These are phyloP conservation scores for Paratrypauchen microcephalus DNA, from an alignment of 2,797 vertebrate genomes.

Conservation along the genomic window DNA sequence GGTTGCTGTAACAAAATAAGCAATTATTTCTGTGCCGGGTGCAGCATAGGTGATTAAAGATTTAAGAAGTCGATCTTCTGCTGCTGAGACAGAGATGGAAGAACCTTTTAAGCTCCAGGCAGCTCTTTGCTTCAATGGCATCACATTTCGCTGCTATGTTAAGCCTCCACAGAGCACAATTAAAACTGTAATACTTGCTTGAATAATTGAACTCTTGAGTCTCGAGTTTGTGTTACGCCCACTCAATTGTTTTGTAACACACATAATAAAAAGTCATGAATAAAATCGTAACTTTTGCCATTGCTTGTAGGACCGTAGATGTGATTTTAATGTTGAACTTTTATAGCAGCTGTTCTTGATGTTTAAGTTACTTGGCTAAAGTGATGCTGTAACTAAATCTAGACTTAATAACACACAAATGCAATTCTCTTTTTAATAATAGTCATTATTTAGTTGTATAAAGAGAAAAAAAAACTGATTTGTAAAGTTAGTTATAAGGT, in stretches of 20 bases:
- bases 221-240: conserved; percentile 15
- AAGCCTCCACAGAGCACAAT: conserved; percentile 23
- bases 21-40: conserved; percentile 69
- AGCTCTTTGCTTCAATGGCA: conserved; percentile 19
- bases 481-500: no score
- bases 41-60: conserved; percentile 76
- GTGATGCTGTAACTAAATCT: background rate
- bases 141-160: conserved; percentile 25
- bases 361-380: conserved; percentile 20
- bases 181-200: conserved; percentile 23
- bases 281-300: conserved; percentile 32
- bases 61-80: conserved; percentile 66
- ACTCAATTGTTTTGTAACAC: conserved; percentile 8
- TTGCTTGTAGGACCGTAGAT: conserved; percentile 26
- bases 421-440: conserved; percentile 21
- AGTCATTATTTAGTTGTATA: conserved; percentile 5
- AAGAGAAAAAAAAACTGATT: no score
- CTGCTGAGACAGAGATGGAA: conserved; percentile 46
- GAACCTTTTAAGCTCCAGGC: conserved; percentile 47
- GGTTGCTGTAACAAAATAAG: conserved; percentile 65
- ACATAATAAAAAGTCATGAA: conserved; percentile 22
- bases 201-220: conserved; percentile 37
- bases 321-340: conserved; percentile 31
- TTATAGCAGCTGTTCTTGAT: conserved; percentile 34
- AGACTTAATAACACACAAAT: background rate